These are phyloP conservation scores for Paradisaea rubra DNA, from an alignment of 2,113 vertebrate species.

Conservation along the genomic window DNA sequence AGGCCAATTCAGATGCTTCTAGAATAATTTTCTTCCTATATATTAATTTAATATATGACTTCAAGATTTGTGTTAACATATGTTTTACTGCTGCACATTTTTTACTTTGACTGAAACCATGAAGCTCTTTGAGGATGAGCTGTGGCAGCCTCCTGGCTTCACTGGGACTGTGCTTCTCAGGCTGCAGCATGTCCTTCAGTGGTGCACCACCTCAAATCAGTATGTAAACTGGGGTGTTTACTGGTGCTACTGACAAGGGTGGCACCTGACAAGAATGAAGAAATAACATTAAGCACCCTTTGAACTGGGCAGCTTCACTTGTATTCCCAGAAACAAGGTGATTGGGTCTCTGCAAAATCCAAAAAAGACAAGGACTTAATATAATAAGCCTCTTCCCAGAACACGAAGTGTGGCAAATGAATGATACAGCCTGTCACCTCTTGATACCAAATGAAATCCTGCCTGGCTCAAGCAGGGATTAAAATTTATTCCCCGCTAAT, in stretches of 20 bases:
- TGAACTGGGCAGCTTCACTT: background rate
- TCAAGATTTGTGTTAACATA: background rate
- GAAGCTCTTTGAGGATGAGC: background rate
- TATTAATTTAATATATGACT: background rate
- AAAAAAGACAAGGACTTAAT: background rate
- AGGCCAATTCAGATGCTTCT: background rate
- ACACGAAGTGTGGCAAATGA: constrained; percentile 1
- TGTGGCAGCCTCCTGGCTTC: background rate
- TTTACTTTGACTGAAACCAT: background rate
- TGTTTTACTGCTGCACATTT: background rate
- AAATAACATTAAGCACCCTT: background rate
- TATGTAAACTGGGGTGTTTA: background rate
- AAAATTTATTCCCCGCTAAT: constrained; percentile 49
- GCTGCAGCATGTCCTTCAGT: background rate
- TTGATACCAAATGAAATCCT: constrained; percentile 37
- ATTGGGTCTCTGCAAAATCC: background rate
- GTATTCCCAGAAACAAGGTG: background rate
- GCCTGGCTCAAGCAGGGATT: background rate
- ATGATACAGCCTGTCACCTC: constrained; percentile 15
- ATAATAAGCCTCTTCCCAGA: background rate
- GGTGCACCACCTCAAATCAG: background rate
- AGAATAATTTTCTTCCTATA: background rate
- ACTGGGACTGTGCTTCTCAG: background rate
- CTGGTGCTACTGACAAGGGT: background rate
- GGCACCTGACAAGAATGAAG: background rate